Evolutionary conservation across 2,797 vertebrate genomes (phyloP).

Genomic region (Falco peregrinus): DNA sequence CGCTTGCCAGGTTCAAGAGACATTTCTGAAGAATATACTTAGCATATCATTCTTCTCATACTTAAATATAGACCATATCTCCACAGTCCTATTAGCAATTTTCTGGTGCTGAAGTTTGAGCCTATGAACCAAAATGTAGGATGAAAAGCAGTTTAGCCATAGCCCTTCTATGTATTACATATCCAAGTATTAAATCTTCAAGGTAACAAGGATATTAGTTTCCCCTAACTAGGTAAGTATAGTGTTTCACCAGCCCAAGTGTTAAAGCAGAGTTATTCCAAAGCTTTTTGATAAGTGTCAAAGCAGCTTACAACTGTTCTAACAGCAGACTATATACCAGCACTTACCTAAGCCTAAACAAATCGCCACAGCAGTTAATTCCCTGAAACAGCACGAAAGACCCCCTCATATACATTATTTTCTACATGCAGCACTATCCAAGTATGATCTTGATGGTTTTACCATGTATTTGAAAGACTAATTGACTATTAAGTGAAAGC

Average conservation of each 20-base stretch:
- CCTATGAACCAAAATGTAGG: neutral
- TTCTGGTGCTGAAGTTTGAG: neutral
- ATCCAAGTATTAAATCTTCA: neutral
- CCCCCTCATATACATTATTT: neutral
- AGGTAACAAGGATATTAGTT: neutral
- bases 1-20: neutral
- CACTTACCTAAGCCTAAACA: neutral
- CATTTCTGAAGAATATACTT: neutral
- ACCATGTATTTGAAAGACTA: neutral
- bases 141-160: neutral
- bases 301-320: neutral
- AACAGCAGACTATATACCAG: neutral
- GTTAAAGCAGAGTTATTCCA: neutral
- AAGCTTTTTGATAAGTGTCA: neutral
- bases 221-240: neutral
- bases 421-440: neutral
- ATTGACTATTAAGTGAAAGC: neutral
- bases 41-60: too few species aligned
- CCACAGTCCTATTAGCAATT: neutral
- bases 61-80: neutral
- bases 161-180: neutral
- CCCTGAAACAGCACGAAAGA: neutral
- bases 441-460: neutral
- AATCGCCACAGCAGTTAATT: neutral
- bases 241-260: neutral